Base-by-base conservation (phyloP, 2,113 vertebrate species). In the Daphoenositta chrysoptera region DNA sequence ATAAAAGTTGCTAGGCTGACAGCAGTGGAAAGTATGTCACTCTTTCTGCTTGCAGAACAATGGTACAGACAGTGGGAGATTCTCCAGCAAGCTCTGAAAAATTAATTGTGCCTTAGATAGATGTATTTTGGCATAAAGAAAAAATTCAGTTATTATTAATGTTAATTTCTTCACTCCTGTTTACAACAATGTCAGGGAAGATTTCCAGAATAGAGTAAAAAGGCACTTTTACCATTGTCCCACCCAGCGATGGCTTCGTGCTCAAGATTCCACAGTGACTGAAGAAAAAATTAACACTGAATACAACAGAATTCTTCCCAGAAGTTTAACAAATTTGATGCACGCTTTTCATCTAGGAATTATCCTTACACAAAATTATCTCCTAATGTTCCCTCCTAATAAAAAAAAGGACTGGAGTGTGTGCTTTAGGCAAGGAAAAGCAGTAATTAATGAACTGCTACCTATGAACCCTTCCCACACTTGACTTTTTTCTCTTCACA, bases 391-490 rank as follows among this genome's bases (percentile, higher is more conserved):
- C 6, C 7, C 7, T 60, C 5, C 4, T 17, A 65, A 19, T 18
- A 40, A 28, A 4, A 7, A 11, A 65, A 40, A 61, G 7, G 9
- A 10, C 28, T 13, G 9, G 64, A 33, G 4, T 13, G 18, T 40
- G 47, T 24, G 10, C 2, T 77, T 81, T 65, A 28, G 87, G 26
- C 5, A 60, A 48, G 5, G 7, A 69, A 42, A 87, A 73, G 2
- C 8, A 42, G 4, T 40, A 73, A 44, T 10, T 65, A 56, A 69
- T 39, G 21, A 48, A 30, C 15, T 16, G 30, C 22, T 18, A 3
- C 10, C 7, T 24, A 2, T 14, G 24, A 61, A 2, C 3, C 5
- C 18, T 18, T 17, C 20, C 7, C 5, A 18, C 5, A 26, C 17
- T 17, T 39, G 1, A 7, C 13, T 68, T 16, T 44, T 44, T 66